Base-by-base conservation (phyloP, 2,113 vertebrate species). In the Antechinus flavipes region DNA sequence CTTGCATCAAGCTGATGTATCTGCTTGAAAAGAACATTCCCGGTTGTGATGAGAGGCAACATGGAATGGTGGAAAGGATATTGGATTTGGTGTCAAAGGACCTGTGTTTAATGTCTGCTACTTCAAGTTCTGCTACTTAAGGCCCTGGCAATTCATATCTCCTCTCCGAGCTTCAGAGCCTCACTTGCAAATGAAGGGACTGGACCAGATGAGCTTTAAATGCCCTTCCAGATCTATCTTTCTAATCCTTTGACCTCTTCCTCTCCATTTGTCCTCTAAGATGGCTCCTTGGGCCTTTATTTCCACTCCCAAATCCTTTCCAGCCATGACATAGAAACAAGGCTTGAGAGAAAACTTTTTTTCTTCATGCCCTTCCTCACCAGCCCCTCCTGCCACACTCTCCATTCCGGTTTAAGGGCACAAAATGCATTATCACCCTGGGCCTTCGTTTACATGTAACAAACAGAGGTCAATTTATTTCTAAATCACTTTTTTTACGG, bases 391-490 rank as follows among this genome's bases (percentile, higher is more conserved):
- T 7, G 10, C 3, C 91, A 96, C 97, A 91, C 92, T 0, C 89
- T 54, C 95, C 92, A 94, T 68, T 92, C 91, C 95, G 35, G 76
- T 96, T 97, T 97, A 96, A 98, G 98, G 98, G 97, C 97, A 98
- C 23, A 91, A 98, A 98, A 98, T 97, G 92, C 98, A 98, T 99
- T 98, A 98, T 98, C 98, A 98, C 98, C 98, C 98, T 97, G 96
- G 97, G 95, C 98, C 98, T 98, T 98, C 96, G 97, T 98, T 99
- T 98, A 98, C 98, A 98, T 97, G 98, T 98, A 98, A 98, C 98
- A 98, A 98, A 98, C 98, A 97, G 95, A 98, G 98, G 98, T 98
- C 98, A 99, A 98, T 98, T 99, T 98, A 98, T 99, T 98, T 98
- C 98, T 97, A 98, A 98, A 98, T 98, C 98, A 98, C 98, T 93